phyloP scores from a whole-genome alignment of 1,140 invertebrate genomes.

The Chionoecetes opilio region DNA sequence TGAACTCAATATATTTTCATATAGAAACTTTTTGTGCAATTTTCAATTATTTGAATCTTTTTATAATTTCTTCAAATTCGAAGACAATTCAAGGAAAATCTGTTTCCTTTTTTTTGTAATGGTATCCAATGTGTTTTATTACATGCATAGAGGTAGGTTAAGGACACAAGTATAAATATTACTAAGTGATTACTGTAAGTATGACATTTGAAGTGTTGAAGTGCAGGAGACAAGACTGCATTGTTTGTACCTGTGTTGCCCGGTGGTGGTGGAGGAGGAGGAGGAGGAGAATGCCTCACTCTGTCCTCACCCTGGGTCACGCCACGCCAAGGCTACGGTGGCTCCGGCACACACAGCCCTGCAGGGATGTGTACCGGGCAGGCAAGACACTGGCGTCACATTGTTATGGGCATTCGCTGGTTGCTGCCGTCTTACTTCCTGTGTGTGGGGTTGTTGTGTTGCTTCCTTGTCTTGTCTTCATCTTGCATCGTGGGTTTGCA shows the following conservation, averaged over 20 bases:
- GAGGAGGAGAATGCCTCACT: neutral
- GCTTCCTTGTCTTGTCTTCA: neutral
- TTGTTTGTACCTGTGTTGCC: too few species aligned
- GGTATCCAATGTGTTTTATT: too few species aligned
- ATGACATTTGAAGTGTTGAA: neutral
- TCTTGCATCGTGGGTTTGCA: neutral
- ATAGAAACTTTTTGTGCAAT: too few species aligned
- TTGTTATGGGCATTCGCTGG: neutral
- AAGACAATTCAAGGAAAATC: too few species aligned
- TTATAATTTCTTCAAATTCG: too few species aligned
- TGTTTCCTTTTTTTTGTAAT: too few species aligned
- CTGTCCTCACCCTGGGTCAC: neutral
- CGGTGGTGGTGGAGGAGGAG: too few species aligned
- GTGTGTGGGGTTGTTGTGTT: neutral
- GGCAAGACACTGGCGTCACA: neutral
- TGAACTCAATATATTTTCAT: too few species aligned
- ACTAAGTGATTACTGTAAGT: neutral
- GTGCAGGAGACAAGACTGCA: neutral
- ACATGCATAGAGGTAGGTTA: too few species aligned
- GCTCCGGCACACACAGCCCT: neutral
- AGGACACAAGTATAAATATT: neutral
- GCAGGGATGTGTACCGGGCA: neutral
- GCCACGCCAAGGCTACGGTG: neutral
- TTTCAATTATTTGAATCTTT: too few species aligned
- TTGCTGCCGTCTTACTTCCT: neutral